Evolutionary conservation across 2,888 invertebrate species (phyloP), one percentile per base, ranked within the genome.

Genomic region (Endomychus coccineus): DNA sequence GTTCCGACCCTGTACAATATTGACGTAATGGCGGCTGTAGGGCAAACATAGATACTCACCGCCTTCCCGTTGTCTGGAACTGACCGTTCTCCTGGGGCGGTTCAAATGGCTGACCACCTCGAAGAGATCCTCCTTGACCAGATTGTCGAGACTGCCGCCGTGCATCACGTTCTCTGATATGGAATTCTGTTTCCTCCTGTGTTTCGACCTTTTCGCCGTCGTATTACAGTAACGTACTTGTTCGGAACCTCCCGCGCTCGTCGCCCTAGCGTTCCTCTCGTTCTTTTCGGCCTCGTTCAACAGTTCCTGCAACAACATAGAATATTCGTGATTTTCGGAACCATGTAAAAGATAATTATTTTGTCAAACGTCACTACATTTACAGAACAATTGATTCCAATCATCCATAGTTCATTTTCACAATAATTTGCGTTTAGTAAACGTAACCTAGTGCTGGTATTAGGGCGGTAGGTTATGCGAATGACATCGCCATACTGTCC

Each of bases 221-320:
- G 70, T 59, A 58, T 71, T 67, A 44, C 61, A 65, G 44, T 67
- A 63, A 2, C 67, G 59, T 3, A 63, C 67, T 36, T 61, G 50
- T 43, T 67, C 63, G 1, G 65, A 62, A 30, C 69, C 68, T 36
- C 68, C 67, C 40, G 68, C 62, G 47, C 71, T 70, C 34, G 69
- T 71, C 45, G 70, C 75, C 48, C 70, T 66, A 45, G 71, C 69
- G 48, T 72, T 74, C 44, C 77, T 72, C 57, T 83, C 81, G 64
- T 83, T 81, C 56, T 80, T 80, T 63, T 86, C 84, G 47, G 78
- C 85, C 61, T 83, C 78, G 57, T 80, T 76, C 47, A 87, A 70
- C 58, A 86, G 71, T 68, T 83, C 78, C 85, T 85, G 48, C 6
- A 58, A 61, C 33, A 45, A 32, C n/a, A n/a, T n/a, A n/a, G n/a